Evolutionary conservation across 2,888 invertebrate species (phyloP).

Genomic region (Carterocephalus palaemon): DNA sequence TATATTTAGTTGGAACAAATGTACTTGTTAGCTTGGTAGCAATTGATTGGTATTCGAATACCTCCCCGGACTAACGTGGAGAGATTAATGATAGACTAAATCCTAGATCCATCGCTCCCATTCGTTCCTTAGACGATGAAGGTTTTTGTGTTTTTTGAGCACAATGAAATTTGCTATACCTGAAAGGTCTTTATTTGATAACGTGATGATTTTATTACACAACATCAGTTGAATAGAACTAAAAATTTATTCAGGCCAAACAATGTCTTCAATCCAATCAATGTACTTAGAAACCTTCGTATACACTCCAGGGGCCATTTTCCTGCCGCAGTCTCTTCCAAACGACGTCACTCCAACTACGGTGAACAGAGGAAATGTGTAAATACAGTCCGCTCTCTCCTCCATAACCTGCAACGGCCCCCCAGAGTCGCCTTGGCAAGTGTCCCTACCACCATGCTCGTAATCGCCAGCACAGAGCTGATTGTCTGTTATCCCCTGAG

Average conservation of each 20-base stretch:
- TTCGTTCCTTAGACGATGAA: no score
- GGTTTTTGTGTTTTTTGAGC: no score
- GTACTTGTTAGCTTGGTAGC: no score
- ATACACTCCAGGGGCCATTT: slow-evolving; percentile 74
- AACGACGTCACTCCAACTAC: slow-evolving; percentile 76
- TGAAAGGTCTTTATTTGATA: no score
- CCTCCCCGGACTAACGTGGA: no score
- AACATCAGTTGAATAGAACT: background rate
- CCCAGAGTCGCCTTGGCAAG: slow-evolving; percentile 74
- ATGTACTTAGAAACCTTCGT: slow-evolving; percentile 67
- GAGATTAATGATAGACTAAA: no score
- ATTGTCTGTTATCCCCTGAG: slow-evolving; percentile 51
- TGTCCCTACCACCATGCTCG: slow-evolving; percentile 64
- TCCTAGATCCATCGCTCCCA: no score
- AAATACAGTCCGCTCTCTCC: slow-evolving; percentile 55
- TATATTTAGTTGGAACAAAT: no score
- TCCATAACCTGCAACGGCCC: slow-evolving; percentile 68
- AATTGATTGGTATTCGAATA: no score
- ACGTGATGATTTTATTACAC: no score
- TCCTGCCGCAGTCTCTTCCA: slow-evolving; percentile 73
- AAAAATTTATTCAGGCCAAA: slow-evolving; percentile 54
- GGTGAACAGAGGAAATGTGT: slow-evolving; percentile 62
- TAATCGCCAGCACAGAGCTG: slow-evolving; percentile 73
- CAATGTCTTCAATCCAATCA: slow-evolving; percentile 71
- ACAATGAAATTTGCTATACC: no score